Conservation (phyloP, 2,797 vertebrate species). For the Microctenopoma steveboyesi region DNA sequence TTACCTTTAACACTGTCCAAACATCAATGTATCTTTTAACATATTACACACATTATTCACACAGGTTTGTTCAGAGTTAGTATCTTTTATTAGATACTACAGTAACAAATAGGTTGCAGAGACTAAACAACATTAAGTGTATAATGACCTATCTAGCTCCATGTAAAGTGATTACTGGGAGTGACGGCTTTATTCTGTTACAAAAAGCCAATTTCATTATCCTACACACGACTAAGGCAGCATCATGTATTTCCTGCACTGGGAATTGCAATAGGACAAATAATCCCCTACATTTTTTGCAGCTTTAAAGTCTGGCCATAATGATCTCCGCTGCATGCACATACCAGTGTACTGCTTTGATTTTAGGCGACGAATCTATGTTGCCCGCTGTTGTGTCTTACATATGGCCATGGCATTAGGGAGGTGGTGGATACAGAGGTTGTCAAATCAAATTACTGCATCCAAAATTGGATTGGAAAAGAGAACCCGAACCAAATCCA, state of each 20-base stretch:
- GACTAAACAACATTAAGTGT: slow-evolving; percentile 1
- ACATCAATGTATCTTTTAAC: no score
- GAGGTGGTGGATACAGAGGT: slow-evolving; percentile 9
- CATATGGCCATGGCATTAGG: slow-evolving; percentile 22
- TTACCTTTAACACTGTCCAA: no score
- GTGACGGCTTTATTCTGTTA: not conserved
- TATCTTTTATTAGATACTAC: no score
- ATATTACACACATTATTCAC: no score
- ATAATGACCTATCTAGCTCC: not conserved
- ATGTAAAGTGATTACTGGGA: not conserved
- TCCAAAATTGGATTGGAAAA: slow-evolving; percentile 50
- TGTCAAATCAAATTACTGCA: slow-evolving; percentile 49
- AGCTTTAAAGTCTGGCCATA: slow-evolving; percentile 13
- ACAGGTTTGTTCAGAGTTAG: no score
- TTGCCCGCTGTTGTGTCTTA: slow-evolving; percentile 20
- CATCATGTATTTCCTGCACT: slow-evolving; percentile 20
- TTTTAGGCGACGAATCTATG: slow-evolving; percentile 17
- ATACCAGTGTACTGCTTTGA: slow-evolving; percentile 8
- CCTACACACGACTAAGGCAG: slow-evolving; percentile 15
- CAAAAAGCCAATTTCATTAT: slow-evolving; percentile 33
- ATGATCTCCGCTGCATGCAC: not conserved
- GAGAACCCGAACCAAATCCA: slow-evolving; percentile 31
- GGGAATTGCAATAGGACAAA: slow-evolving; percentile 12
- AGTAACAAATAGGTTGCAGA: no score
- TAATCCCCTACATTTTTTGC: slow-evolving; percentile 3